Conservation (phyloP, 2,113 vertebrate genomes). For the Pristiophorus japonicus region DNA sequence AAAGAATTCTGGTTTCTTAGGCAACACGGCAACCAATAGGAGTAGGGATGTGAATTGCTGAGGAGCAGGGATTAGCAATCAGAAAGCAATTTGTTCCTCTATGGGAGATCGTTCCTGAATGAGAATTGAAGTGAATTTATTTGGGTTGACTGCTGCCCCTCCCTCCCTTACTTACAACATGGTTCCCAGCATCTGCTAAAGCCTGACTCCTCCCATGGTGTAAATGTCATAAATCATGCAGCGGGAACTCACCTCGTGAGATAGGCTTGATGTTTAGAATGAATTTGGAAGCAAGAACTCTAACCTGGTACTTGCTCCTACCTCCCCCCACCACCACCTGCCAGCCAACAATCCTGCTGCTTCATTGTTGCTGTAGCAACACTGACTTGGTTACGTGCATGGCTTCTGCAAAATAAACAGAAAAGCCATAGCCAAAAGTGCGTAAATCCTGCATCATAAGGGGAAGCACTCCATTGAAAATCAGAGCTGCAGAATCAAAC, state of each 20-base stretch:
- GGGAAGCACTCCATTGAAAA: neutral
- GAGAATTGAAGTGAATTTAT: neutral
- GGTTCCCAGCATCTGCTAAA: neutral
- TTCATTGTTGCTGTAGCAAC: neutral
- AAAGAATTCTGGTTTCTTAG: constrained; percentile 3
- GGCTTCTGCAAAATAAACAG: neutral
- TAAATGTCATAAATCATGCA: neutral
- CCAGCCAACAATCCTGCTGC: neutral
- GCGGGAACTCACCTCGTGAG: neutral
- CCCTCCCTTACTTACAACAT: no score
- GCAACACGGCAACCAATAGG: neutral
- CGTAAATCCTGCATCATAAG: neutral
- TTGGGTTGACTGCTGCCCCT: neutral
- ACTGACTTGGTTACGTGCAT: neutral
- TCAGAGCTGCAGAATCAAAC: neutral
- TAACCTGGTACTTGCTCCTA: neutral
- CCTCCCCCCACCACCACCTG: neutral
- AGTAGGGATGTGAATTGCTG: neutral
- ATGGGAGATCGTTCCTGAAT: neutral
- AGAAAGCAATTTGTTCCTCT: neutral
- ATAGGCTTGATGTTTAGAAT: neutral
- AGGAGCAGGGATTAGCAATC: neutral
- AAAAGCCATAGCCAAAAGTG: neutral
- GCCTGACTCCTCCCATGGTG: neutral
- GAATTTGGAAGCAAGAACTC: no score